Evolutionary conservation across 2,113 vertebrate genomes (phyloP), one percentile per base, ranked within the genome.

Genomic region (Emydura subglobosa): DNA sequence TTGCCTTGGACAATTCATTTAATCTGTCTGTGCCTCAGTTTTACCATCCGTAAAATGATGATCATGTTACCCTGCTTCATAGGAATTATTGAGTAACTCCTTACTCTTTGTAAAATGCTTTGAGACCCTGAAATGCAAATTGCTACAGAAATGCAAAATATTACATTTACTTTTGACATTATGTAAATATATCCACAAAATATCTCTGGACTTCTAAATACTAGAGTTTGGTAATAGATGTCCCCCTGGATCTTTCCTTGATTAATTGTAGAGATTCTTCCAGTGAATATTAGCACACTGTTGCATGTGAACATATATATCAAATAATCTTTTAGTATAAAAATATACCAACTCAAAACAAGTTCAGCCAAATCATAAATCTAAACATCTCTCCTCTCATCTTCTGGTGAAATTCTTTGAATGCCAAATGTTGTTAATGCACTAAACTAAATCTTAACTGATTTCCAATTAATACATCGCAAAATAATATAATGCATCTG

Each of bases 301-400:
- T 50, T 87, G 74, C 54, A 31, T 16, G 25, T 84, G 83, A 92
- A 54, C 11, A 1, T 42, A 25, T 21, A 29, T 1, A 0, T 76
- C 0, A 51, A 44, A 84, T 17, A 39, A n/a, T 2, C 6, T 0
- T 8, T 42, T 13, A 29, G 34, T 7, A 5, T 44, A 39, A 76
- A 78, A 84, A 78, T 50, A 25, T 51, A 39, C 31, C 21, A 53
- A 27, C 31, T 50, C 3, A 31, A 79, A 79, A 51, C 7, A 25
- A 16, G 25, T 9, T 31, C 78, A 51, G 47, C 31, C 29, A 34
- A n/a, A 51, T 22, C 44, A 25, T 50, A 10, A 31, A 19, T 31
- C 14, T 29, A 10, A 2, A 25, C 25, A 17, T 7, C 12, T 44
- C 42, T 49, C 42, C 72, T 39, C 42, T 44, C 72, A 79, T 19